Conservation (phyloP, 2,797 vertebrate species). For the Falco berigora region DNA sequence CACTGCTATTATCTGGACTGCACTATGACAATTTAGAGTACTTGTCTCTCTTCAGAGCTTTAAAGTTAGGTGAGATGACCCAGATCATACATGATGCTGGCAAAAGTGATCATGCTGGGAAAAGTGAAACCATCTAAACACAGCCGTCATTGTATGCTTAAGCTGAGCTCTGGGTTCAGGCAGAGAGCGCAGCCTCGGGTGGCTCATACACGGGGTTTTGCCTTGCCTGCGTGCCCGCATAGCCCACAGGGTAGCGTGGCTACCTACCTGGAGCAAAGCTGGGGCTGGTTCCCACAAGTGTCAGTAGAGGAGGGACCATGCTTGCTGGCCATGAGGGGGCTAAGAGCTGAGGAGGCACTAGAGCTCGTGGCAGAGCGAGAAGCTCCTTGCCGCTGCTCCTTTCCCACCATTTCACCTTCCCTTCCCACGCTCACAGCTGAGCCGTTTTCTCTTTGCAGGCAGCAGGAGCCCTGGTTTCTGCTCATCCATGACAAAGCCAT, state of each 20-base stretch:
- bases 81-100: neutral
- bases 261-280: neutral
- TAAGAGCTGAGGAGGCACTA: neutral
- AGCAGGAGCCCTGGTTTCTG: neutral
- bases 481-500: neutral
- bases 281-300: neutral
- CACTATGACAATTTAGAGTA: neutral
- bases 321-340: neutral
- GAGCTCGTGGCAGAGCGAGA: neutral
- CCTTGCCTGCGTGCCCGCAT: rapidly evolving
- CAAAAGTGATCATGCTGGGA: neutral
- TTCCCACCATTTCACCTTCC: neutral
- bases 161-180: neutral
- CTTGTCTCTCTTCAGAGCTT: neutral
- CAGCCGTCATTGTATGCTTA: neutral
- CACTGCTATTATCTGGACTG: neutral
- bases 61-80: neutral
- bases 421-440: neutral
- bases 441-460: neutral
- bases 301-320: neutral
- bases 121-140: neutral
- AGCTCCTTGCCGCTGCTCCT: neutral
- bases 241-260: neutral
- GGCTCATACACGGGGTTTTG: neutral
- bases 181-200: neutral